Evolutionary conservation across 2,888 invertebrate genomes (phyloP), one percentile per base, ranked within the genome.

Genomic region (Charanyca ferruginea): DNA sequence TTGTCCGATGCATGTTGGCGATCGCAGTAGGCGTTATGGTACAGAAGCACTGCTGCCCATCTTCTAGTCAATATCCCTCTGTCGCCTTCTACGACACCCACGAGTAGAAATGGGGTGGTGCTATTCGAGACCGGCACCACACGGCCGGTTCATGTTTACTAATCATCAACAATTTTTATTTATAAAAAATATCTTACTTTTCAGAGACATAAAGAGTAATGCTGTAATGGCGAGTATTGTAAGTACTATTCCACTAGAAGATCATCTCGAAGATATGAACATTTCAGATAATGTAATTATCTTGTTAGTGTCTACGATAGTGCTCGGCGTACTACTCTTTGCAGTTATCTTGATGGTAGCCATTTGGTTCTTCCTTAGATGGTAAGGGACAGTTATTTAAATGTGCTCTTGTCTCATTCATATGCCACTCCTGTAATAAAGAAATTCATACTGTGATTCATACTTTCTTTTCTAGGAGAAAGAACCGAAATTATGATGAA

Each of bases 271-370:
- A 76, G 84, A 79, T 77, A 89, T 89, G 84, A 75, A 80, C 76
- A 80, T 86, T 54, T 76, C 87, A 66, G 87, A 83, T 89, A 88
- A 88, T 89, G 87, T 92, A 81, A 88, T 83, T 32, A 93, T 89
- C 83, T 89, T 95, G 85, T 88, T 95, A 84, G 91, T 86, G 38
- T 83, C 94, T 16, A 94, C 94, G 57, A 94, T 95, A 84, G 85
- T 91, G 68, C 91, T 95, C 48, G 90, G 92, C 68, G 80, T 91
- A 77, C 81, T 95, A 55, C 88, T 94, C 59, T 90, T 94, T 83
- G 85, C 92, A 83, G 69, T 93, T 79, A 89, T 93, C 73, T 83
- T 91, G 60, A 80, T 86, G 57, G 85, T 87, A 81, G 88, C 84
- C 60, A 78, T 90, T 66, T 93, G 92, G 92, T 89, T 87, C 82